Percentiles rank a stretch among this genome's conserved stretches.
Evolutionary conservation across 2,797 vertebrate genomes (phyloP).

Genomic region (Gymnoscopelus braueri): DNA sequence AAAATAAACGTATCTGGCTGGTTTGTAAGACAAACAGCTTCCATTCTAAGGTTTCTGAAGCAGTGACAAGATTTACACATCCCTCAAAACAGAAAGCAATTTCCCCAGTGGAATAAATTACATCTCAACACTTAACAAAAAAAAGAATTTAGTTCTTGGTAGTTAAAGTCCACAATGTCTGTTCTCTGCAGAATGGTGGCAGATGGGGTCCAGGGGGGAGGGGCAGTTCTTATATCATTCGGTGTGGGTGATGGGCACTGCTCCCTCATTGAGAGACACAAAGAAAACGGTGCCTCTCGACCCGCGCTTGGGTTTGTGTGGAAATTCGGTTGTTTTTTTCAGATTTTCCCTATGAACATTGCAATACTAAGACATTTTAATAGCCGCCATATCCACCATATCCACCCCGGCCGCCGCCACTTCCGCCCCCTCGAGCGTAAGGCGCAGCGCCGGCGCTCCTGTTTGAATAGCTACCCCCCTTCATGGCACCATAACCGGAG

Average conservation of each 20-base stretch:
- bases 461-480: constrained; percentile 76
- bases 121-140: constrained; percentile 67
- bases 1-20: constrained; percentile 64
- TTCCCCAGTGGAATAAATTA: constrained; percentile 58
- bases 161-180: constrained; percentile 70
- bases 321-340: constrained; percentile 68
- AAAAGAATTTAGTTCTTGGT: constrained; percentile 54
- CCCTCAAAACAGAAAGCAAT: constrained; percentile 39
- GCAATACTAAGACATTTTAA: constrained; percentile 47
- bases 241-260: constrained; percentile 60
- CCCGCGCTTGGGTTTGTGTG: constrained; percentile 39
- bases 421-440: constrained; percentile 78
- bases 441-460: constrained; percentile 72
- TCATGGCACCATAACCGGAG: constrained; percentile 90
- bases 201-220: constrained; percentile 57
- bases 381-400: constrained; percentile 71
- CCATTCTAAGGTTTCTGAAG: constrained; percentile 57
- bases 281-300: constrained; percentile 43
- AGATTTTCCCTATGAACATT: constrained; percentile 56
- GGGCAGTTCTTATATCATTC: constrained; percentile 56
- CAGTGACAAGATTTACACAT: constrained; percentile 67
- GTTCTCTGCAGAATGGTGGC: constrained; percentile 55
- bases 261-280: constrained; percentile 41
- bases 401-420: constrained; percentile 71
- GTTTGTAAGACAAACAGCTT: constrained; percentile 64